These are phyloP conservation scores for Hippocampus barbouri DNA, from an alignment of 2,113 vertebrate genomes.

Conservation along the genomic window DNA sequence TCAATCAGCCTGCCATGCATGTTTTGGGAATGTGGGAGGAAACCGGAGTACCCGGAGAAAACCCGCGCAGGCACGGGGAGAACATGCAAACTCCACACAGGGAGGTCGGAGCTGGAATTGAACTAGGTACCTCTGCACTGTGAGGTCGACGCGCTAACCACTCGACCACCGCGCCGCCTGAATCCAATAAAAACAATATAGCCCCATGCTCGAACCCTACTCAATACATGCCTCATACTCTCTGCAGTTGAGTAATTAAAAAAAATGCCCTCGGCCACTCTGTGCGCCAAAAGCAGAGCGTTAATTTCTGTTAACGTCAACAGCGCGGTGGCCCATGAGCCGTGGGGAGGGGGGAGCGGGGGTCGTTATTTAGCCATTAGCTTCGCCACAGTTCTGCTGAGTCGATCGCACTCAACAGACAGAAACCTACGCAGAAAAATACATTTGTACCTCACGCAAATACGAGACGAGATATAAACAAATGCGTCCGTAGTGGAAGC, in stretches of 20 bases:
- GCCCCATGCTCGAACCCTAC: no score
- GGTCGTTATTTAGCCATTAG: slow-evolving; percentile 19
- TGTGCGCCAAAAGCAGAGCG: slow-evolving; percentile 1
- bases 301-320: slow-evolving; percentile 32
- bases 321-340: slow-evolving; percentile 22
- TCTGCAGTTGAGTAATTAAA: not conserved
- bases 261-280: not conserved
- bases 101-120: no score
- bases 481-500: not conserved
- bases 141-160: no score
- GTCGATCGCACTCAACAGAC: slow-evolving; percentile 26
- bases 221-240: no score
- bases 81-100: no score
- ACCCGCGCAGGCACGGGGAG: no score
- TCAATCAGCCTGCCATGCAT: no score
- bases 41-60: no score
- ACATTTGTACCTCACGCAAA: not conserved
- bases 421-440: slow-evolving; percentile 6
- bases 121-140: no score
- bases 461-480: not conserved
- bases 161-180: no score
- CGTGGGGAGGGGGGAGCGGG: not conserved
- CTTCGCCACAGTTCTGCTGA: slow-evolving; percentile 46
- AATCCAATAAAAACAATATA: no score
- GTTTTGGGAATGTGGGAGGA: no score